Base-by-base conservation (phyloP, 2,797 vertebrate genomes). In the Melanotaenia boesemani region DNA sequence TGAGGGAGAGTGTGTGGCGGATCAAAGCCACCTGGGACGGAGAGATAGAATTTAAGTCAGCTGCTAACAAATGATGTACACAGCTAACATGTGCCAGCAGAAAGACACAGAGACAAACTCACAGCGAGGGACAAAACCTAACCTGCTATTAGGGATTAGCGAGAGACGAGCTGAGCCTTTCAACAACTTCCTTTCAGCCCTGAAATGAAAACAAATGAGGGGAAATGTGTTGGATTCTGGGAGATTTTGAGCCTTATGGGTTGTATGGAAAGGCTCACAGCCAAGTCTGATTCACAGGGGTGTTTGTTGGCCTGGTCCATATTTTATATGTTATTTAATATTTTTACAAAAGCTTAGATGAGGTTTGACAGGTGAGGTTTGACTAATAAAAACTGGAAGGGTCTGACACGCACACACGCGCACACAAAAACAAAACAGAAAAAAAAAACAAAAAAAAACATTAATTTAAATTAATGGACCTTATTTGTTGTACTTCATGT, bases 1-100 rank as follows among this genome's bases (percentile, higher is more conserved):
- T 82, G 85, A 83, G 71, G 69, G 44, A 80, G 73, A 18, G 50
- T 65, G 84, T 56, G 70, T 28, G 39, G 76, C 69, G 72, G 86
- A 94, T 93, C 90, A 93, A 88, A 92, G 82, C 83, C 88, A 91
- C 88, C 89, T 88, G 87, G 86, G 85, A 88, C 69, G 59, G 74
- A 70, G 83, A 86, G 90, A 93, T 92, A 89, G 86, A 90, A 90
- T 91, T 91, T 91, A 91, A 92, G 87, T 91, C 90, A 67, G 75
- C 70, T 70, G 80, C 86, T 82, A 93, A 91, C 89, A 91, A 90
- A 93, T 82, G 86, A 90, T 89, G 92, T 86, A 87, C 91, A 86
- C 77, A 69, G 86, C 88, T 79, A 86, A 89, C 79, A 71, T 16
- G 59, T 74, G 77, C 73, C 82, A 76, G 70, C 68, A 84, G 71